Conservation (phyloP, 2,888 invertebrate species). For the Salticus scenicus region DNA sequence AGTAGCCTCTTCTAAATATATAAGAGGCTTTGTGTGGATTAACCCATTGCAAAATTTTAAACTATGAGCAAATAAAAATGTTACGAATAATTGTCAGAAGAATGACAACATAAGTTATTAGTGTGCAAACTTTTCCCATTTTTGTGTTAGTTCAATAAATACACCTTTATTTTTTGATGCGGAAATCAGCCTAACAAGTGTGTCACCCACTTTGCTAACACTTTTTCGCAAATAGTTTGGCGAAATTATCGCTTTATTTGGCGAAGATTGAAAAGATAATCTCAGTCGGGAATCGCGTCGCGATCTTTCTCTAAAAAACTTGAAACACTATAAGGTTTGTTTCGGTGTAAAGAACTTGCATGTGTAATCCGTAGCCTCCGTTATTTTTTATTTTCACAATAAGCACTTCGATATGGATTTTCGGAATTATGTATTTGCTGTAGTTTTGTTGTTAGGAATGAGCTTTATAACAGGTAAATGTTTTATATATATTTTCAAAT, state of each 20-base stretch:
- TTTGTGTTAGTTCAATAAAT: neutral
- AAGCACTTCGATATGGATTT: neutral
- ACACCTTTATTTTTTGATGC: neutral
- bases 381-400: too few relatives aligned
- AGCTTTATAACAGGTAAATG: neutral
- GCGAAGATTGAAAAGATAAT: neutral
- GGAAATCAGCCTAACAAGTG: slow-evolving; percentile 2
- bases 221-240: neutral
- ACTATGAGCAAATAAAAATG: too few relatives aligned
- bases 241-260: neutral
- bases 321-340: too few relatives aligned
- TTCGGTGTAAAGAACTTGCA: too few relatives aligned
- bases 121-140: too few relatives aligned
- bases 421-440: neutral
- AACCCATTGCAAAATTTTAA: too few relatives aligned
- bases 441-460: neutral
- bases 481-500: too few relatives aligned
- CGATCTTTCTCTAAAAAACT: neutral
- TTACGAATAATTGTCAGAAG: too few relatives aligned
- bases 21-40: too few relatives aligned
- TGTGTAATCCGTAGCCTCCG: too few relatives aligned
- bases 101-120: too few relatives aligned
- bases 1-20: too few relatives aligned
- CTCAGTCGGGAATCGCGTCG: neutral
- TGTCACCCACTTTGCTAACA: neutral